Percentiles rank a stretch among this genome's conserved stretches.
phyloP scores from a whole-genome alignment of 2,888 invertebrate genomes.

The Leptinotarsa rubiginosa region DNA sequence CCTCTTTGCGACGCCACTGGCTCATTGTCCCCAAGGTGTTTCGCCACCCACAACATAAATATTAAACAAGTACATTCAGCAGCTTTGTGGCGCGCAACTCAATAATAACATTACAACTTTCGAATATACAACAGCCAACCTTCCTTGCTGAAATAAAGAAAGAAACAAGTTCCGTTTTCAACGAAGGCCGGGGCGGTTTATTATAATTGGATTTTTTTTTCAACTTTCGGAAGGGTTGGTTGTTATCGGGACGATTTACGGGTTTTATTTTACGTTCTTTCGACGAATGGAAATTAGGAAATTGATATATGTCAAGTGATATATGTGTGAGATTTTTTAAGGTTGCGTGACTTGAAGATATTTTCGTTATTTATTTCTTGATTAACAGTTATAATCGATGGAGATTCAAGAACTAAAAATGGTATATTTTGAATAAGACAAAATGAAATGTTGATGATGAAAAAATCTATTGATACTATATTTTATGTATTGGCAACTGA shows the following conservation, averaged over 20 bases:
- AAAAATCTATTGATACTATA: too few species aligned
- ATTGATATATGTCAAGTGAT: neutral
- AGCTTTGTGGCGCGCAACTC: constrained; percentile 41
- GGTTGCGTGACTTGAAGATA: too few species aligned
- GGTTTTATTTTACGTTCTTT: constrained; percentile 6
- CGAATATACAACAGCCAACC: constrained; percentile 31
- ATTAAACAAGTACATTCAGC: constrained; percentile 53
- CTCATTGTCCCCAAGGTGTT: constrained; percentile 6
- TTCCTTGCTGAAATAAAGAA: neutral
- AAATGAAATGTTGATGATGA: too few species aligned
- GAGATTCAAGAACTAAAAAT: too few species aligned
- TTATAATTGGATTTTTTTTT: constrained; percentile 27
- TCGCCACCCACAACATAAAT: constrained; percentile 52
- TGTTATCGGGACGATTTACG: constrained; percentile 21
- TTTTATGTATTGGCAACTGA: too few species aligned
- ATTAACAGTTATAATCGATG: too few species aligned
- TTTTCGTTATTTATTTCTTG: too few species aligned
- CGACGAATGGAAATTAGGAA: neutral
- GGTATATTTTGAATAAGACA: too few species aligned
- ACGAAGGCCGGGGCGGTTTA: constrained; percentile 3
- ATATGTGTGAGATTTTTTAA: too few species aligned
- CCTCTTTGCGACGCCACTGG: neutral
- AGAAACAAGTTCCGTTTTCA: constrained; percentile 12
- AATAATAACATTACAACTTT: constrained; percentile 43
- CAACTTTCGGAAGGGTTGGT: constrained; percentile 19